phyloP scores from a whole-genome alignment of 2,113 vertebrate species.

The Meleagris gallopavo region DNA sequence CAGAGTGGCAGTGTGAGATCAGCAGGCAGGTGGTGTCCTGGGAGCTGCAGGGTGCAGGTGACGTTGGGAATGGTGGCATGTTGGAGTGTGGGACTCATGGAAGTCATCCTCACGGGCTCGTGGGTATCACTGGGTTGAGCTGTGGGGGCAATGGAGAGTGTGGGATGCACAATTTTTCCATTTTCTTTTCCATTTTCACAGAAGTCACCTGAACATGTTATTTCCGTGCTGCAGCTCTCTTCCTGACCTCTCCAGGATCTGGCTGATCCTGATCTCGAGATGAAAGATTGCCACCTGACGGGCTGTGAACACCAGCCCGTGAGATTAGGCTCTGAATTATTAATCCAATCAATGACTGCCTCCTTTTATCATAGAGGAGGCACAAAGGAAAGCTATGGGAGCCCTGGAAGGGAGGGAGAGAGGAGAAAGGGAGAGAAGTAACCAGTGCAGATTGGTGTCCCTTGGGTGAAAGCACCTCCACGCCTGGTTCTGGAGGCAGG shows the following conservation, averaged over 20 bases:
- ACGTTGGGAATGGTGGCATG: neutral
- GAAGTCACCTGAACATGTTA: neutral
- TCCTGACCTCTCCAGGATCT: conserved; percentile 54
- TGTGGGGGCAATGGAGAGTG: neutral
- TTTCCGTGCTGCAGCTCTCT: conserved; percentile 41
- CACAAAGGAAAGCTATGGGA: conserved; percentile 53
- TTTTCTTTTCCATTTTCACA: neutral
- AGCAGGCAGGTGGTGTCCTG: conserved; percentile 9
- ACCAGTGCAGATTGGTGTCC: conserved; percentile 39
- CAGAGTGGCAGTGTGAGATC: neutral
- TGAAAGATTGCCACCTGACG: conserved; percentile 65
- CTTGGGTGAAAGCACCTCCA: neutral
- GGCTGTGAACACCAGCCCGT: conserved; percentile 48
- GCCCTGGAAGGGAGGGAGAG: conserved; percentile 25
- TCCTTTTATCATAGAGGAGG: conserved; percentile 62
- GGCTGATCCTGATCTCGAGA: conserved; percentile 54
- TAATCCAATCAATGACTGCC: conserved; percentile 71
- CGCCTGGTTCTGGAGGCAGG: neutral
- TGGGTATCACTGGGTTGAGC: neutral
- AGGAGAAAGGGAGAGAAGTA: conserved; percentile 14
- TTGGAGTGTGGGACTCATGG: neutral
- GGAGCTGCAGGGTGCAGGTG: neutral
- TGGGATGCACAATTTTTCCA: neutral
- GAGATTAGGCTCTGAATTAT: conserved; percentile 73
- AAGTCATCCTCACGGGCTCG: neutral